Percentiles rank a stretch among this genome's conserved stretches.
Evolutionary conservation across 2,113 vertebrate species (phyloP).

Genomic region (Acanthochromis polyacanthus): DNA sequence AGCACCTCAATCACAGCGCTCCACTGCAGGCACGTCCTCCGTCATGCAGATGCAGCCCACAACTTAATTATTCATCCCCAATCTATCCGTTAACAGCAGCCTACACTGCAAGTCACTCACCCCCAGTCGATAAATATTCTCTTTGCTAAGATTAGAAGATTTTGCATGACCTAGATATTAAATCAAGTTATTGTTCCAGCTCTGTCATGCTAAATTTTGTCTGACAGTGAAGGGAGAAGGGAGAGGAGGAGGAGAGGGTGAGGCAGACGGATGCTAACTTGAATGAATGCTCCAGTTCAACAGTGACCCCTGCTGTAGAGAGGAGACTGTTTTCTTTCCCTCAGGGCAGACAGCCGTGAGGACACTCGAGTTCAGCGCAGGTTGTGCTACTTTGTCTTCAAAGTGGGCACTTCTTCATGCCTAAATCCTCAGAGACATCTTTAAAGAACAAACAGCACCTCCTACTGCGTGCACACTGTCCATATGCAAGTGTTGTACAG

Average conservation of each 20-base stretch:
- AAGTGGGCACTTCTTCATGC: neutral
- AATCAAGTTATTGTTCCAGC: conserved; percentile 73
- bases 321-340: neutral
- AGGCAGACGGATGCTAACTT: conserved; percentile 7
- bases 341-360: conserved; percentile 2
- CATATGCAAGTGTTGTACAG: neutral
- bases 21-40: conserved; percentile 46
- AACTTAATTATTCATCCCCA: conserved; percentile 69
- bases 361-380: neutral
- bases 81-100: conserved; percentile 57
- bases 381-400: neutral
- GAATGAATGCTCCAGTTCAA: conserved; percentile 65
- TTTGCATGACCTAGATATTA: conserved; percentile 82
- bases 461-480: neutral
- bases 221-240: conserved; percentile 33
- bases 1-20: conserved; percentile 29
- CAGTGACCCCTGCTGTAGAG: conserved; percentile 82
- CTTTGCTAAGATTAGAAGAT: conserved; percentile 78
- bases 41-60: conserved; percentile 51
- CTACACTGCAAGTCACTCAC: conserved; percentile 52
- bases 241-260: neutral
- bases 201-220: conserved; percentile 61
- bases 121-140: conserved; percentile 79
- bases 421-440: neutral
- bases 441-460: neutral